Evolutionary conservation across 2,888 invertebrate species (phyloP).

Genomic region (Philopedon plagiatum): DNA sequence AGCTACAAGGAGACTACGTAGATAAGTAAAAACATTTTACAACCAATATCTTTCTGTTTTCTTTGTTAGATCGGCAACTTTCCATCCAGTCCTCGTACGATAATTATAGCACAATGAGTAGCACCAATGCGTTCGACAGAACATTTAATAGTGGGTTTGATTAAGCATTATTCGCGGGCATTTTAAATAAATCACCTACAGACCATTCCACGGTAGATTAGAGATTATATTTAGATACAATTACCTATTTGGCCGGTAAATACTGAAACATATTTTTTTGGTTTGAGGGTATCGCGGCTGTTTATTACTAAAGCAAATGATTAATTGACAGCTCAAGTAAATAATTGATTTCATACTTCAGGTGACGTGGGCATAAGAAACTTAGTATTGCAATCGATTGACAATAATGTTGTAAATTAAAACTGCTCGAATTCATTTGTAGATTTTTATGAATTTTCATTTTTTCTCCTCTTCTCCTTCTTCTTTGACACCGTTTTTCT

Average conservation of each 20-base stretch:
- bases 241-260: background rate
- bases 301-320: background rate
- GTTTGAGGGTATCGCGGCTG: background rate
- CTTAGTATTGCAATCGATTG: background rate
- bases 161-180: constrained; percentile 3
- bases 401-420: too few species aligned
- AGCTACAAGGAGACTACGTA: too few species aligned
- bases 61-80: too few species aligned
- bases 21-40: too few species aligned
- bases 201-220: background rate
- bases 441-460: too few species aligned
- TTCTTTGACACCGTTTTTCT: too few species aligned
- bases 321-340: background rate
- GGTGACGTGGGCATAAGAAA: background rate
- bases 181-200: constrained; percentile 24
- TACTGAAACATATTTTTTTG: background rate
- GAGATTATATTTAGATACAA: constrained; percentile 11
- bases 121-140: background rate
- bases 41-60: too few species aligned
- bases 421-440: too few species aligned
- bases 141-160: background rate
- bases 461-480: too few species aligned
- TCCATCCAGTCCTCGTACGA: too few species aligned
- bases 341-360: background rate
- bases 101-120: background rate